Percentiles rank a stretch among this genome's conserved stretches.
Conservation (phyloP, 2,888 invertebrate species). For the Euclidia mi region DNA sequence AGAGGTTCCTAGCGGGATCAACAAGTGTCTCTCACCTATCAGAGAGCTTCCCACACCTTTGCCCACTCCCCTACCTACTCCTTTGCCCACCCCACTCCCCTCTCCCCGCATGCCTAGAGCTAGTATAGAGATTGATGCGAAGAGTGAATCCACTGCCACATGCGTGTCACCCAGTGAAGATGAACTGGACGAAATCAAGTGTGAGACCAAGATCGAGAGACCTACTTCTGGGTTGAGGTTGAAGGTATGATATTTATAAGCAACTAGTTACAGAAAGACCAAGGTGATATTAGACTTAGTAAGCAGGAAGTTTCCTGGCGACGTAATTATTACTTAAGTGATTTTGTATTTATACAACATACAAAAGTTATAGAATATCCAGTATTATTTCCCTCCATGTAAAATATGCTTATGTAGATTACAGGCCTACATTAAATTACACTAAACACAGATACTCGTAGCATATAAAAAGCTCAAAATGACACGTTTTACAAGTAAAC, state of each 20-base stretch:
- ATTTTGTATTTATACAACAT: not conserved
- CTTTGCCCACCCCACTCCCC: conserved; percentile 92
- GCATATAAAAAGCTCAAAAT: not conserved
- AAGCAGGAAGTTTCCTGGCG: no score
- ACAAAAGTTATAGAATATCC: not conserved
- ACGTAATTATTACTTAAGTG: not conserved
- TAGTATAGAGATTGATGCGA: conserved; percentile 71
- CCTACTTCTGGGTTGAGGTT: conserved; percentile 76
- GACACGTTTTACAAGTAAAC: conserved; percentile 8
- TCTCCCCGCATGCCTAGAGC: conserved; percentile 85
- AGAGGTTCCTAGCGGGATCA: conserved; percentile 93
- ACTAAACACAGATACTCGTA: conserved; percentile 11
- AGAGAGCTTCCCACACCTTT: conserved; percentile 94
- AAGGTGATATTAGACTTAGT: no score
- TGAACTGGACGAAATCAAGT: conserved; percentile 81
- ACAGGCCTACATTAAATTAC: not conserved
- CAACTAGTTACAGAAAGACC: not conserved
- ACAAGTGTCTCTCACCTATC: conserved; percentile 95
- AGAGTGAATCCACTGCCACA: conserved; percentile 70
- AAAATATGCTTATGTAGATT: not conserved
- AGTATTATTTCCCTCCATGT: not conserved
- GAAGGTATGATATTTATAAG: conserved; percentile 66
- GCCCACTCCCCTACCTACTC: conserved; percentile 91
- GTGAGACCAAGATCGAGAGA: conserved; percentile 72
- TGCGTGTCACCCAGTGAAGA: conserved; percentile 83